Base-by-base conservation (phyloP, 2,113 vertebrate species). In the Etheostoma cragini region DNA sequence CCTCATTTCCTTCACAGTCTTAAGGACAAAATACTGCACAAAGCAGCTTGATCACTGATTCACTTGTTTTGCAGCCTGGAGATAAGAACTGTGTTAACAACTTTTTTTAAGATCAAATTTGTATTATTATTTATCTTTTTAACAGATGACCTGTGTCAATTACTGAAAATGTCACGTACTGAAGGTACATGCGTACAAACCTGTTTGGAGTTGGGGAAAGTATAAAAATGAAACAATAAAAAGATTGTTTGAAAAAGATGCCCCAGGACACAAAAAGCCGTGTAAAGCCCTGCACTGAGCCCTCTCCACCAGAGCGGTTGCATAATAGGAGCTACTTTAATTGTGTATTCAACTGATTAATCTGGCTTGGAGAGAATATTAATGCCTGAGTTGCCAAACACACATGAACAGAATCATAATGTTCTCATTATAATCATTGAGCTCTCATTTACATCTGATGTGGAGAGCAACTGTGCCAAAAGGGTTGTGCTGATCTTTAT, bases 341-440 rank as follows among this genome's bases (percentile, higher is more conserved):
- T 73, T 79, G 69, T 82, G 53, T 74, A 46, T 77, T 80, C 68
- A 50, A 47, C 61, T 78, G 68, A 91, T 77, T 85, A 82, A 91
- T 89, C 75, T 80, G 66, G 49, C 49, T 87, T 73, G 63, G 62
- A 61, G 53, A 81, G 72, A 87, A 87, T 77, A 91, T 90, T 87
- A 84, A 86, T 82, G 82, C 62, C 70, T 11, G 38, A 78, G 19
- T 80, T 85, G 70, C 49, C 73, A 77, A 79, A 86, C 82, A 84
- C 72, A 82, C 82, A 78, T 50, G 69, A 77, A 62, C 26, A 62
- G 85, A 87, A 91, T 91, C 74, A 81, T 83, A 77, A 91, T 82
- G 81, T 62, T 85, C 60, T 82, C 66, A 84, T 90, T 88, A 87
- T 73, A 78, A 57, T 74, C 46, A 88, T 8, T 52, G 30, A 53